Conservation (phyloP, 2,113 vertebrate species). For the Semicossyphus pulcher region DNA sequence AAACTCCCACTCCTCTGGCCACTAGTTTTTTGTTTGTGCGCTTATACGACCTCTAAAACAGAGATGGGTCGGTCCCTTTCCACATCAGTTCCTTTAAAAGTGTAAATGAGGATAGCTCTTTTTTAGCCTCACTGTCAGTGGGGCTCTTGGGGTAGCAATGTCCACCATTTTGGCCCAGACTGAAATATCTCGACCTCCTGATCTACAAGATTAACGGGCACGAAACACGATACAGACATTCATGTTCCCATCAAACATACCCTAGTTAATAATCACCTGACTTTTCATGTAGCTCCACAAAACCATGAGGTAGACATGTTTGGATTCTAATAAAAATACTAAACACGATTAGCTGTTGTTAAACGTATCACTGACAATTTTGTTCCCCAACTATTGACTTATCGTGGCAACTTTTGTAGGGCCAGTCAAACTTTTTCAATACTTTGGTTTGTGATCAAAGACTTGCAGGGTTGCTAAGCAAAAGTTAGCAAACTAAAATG, state of each 20-base stretch:
- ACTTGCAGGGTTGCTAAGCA: background rate
- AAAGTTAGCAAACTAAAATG: background rate
- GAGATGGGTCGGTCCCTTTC: slow-evolving; percentile 21
- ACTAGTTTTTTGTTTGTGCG: slow-evolving; percentile 37
- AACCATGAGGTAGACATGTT: background rate
- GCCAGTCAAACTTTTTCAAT: background rate
- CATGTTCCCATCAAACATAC: slow-evolving; percentile 12
- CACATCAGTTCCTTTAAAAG: slow-evolving; percentile 1
- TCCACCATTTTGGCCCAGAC: background rate
- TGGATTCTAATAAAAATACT: background rate
- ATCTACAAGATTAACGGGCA: slow-evolving; percentile 2
- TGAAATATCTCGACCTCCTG: slow-evolving; percentile 4
- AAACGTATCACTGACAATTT: background rate
- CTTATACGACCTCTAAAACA: slow-evolving; percentile 46
- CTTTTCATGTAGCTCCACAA: background rate
- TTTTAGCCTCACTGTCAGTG: background rate
- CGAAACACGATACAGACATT: background rate
- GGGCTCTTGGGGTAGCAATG: background rate
- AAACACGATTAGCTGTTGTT: no score
- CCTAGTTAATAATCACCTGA: background rate
- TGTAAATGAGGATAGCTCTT: background rate
- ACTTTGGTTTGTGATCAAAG: background rate
- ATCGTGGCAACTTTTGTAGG: no score
- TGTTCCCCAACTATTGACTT: no score
- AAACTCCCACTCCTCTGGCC: slow-evolving; percentile 15